Base-by-base conservation (phyloP, 2,797 vertebrate genomes). In the Gouania willdenowi region DNA sequence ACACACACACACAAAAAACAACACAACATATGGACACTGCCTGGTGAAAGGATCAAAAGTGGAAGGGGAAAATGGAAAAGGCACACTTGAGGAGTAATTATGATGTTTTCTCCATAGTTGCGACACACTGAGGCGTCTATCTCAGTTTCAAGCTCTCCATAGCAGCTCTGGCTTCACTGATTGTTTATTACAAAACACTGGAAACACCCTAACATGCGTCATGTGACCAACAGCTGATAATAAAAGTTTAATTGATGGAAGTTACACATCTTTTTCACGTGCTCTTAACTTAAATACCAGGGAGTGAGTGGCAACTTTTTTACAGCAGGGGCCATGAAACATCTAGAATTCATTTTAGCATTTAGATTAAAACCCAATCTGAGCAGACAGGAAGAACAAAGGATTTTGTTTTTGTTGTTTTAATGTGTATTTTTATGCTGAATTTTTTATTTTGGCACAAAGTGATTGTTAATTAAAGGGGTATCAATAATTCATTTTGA, bases 41-140 rank as follows among this genome's bases (percentile, higher is more conserved):
- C 66, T 56, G 17, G 29, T 6, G 8, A 31, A 65, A 54, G 66
- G 61, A 72, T 59, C n/a, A 52, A 69, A 72, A 73, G 38, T 31
- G 58, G 63, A 66, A 67, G 70, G 66, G 57, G 61, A 66, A 63
- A 68, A 46, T 27, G 57, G 47, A 74, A 67, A 52, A 47, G 1
- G 13, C 36, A 39, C 39, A 24, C 58, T 66, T 33, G 58, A 77
- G 58, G 57, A 66, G 68, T 71, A 69, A 77, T 80, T 68, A 74
- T 57, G 44, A 62, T 34, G 50, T 71, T 63, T 65, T 66, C 45
- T 70, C 54, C 51, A 79, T 34, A 47, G 77, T 81, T 75, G 42
- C 67, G 46, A 68, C 7, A 10, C 63, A 48, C 54, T 50, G 52
- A 69, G 26, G 66, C 59, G 42, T 66, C 77, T 53, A 70, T 79